phyloP scores from a whole-genome alignment of 1,140 invertebrate genomes.

The Bombus affinis region DNA sequence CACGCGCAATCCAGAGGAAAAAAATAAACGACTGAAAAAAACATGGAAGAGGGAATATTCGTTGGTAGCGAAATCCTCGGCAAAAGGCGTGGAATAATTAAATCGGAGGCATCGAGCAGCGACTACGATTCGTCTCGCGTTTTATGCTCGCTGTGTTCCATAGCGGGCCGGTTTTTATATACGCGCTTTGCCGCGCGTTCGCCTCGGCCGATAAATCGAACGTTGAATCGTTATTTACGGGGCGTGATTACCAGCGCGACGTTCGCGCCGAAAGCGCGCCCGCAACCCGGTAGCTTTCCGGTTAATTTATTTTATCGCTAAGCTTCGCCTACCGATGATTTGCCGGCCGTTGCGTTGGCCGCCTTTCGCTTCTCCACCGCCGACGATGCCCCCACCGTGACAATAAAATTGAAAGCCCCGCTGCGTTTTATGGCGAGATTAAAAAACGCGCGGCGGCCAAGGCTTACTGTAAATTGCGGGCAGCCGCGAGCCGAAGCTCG shows the following conservation, averaged over 20 bases:
- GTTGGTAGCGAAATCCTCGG: background rate
- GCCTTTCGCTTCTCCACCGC: constrained; percentile 13
- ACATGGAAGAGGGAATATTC: background rate
- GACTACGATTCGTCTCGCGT: constrained; percentile 12
- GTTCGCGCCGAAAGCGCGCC: constrained; percentile 51
- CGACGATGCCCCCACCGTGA: background rate
- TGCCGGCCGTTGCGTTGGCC: constrained; percentile 11
- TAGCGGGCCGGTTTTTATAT: too few relatives aligned
- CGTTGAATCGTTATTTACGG: constrained; percentile 71
- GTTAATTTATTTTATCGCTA: constrained; percentile 76
- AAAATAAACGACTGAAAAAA: background rate
- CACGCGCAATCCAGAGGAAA: too few relatives aligned
- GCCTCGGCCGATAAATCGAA: constrained; percentile 67
- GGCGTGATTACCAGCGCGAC: constrained; percentile 67
- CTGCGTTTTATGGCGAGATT: constrained; percentile 54
- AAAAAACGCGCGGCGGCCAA: constrained; percentile 27
- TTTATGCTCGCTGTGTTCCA: constrained; percentile 6
- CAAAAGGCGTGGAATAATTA: constrained; percentile 9
- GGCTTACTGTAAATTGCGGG: constrained; percentile 40
- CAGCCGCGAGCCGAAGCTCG: background rate
- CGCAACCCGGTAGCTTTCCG: constrained; percentile 73
- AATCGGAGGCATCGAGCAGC: background rate
- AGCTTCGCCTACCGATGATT: constrained; percentile 61
- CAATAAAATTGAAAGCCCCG: constrained; percentile 51
- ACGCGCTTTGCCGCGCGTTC: background rate